Evolutionary conservation across 2,888 invertebrate species (phyloP), one percentile per base, ranked within the genome.

Genomic region (Drosophila stalkeri): DNA sequence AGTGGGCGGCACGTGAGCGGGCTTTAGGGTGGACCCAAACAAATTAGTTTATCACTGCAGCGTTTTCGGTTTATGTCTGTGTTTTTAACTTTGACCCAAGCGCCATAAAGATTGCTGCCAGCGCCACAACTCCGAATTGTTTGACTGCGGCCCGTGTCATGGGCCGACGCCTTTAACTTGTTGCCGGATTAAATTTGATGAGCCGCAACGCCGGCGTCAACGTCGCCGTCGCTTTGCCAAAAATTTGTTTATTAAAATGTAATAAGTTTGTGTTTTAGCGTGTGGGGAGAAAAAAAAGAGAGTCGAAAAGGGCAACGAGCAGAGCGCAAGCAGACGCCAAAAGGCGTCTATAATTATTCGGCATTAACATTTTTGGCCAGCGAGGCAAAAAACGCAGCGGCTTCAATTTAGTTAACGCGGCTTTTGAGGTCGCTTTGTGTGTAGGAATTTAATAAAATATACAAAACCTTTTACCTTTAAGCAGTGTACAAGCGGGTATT

Each of bases 281-380:
- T 49, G 63, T 54, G 23, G 41, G 6, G 18, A 33, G 31, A 27
- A 12, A 11, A 39, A 39, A n/a, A 8, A 8, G 6, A 16, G 49
- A 43, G 43, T 64, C 27, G 6, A 18, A 57, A 46, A 49, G 27
- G 51, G 20, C 57, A 51, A 57, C 70, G 62, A 49, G 41, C 20
- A 51, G 37, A 33, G 37, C 41, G 33, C 27, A 55, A 55, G 59
- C 60, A 49, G 65, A 56, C 59, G n/a, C 55, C 63, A 37, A 64
- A 73, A 65, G 60, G 60, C 72, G 64, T 60, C 65, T 63, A 72
- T 76, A 86, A 86, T 86, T 90, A 90, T 86, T 73, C 71, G 76
- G 73, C 77, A 86, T 86, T 86, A 89, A 81, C 61, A 90, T 90
- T 90, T 90, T 87, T 77, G 70, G 87, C 73, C 71, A 73, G 57